A percentile compares a stretch with the other conserved stretches of the same genome.
phyloP scores from a whole-genome alignment of 2,888 invertebrate genomes.

The Scaptomyza tumidula region DNA sequence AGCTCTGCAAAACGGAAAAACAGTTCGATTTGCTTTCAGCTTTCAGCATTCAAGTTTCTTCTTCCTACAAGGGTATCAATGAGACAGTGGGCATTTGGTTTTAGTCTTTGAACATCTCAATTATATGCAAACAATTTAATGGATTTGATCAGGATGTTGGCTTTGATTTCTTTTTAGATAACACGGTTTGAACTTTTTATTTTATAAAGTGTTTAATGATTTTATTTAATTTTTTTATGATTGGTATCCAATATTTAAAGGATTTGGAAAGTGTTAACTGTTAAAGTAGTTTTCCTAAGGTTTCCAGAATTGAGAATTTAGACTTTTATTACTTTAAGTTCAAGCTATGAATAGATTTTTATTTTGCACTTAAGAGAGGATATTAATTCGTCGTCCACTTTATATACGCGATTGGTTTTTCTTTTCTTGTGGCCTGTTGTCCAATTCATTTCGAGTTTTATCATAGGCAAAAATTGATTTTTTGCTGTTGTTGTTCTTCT shows the following conservation, averaged over 20 bases:
- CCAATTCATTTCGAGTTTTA: constrained; percentile 56
- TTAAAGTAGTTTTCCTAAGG: no score
- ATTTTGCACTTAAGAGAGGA: constrained; percentile 5
- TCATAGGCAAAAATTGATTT: constrained; percentile 78
- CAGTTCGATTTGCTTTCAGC: constrained; percentile 70
- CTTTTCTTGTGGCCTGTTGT: constrained; percentile 17
- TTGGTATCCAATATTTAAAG: no score
- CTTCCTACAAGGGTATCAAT: constrained; percentile 7
- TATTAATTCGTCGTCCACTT: not conserved
- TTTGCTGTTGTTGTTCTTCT: constrained; percentile 47
- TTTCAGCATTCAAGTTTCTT: constrained; percentile 34
- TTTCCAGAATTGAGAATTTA: no score
- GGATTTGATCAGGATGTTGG: not conserved
- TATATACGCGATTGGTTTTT: constrained; percentile 1
- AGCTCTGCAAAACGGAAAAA: constrained; percentile 47
- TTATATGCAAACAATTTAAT: not conserved
- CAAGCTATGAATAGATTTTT: not conserved
- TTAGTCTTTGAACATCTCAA: not conserved
- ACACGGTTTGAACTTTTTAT: not conserved
- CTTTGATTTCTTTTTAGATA: not conserved
- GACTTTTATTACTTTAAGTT: not conserved
- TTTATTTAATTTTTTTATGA: not conserved
- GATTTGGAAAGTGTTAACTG: no score
- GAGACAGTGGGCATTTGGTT: not conserved
- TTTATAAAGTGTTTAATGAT: not conserved